Conservation (phyloP, 92 coral and sea anemone genomes). For the Muricea muricata region DNA sequence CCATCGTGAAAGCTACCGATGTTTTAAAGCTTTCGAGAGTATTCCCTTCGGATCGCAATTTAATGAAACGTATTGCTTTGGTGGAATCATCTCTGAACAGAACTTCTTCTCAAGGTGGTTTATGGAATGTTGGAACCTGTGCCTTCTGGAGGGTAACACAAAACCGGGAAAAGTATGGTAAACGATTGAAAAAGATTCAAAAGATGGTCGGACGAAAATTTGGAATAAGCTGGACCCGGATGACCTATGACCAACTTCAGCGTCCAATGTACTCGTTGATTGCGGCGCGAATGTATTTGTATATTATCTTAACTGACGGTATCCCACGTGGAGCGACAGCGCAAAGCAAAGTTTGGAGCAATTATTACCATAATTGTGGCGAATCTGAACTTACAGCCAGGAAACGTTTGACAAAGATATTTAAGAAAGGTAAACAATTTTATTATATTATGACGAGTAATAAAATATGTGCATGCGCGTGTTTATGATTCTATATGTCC, state of each 20-base stretch:
- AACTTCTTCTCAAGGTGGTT: slow-evolving; percentile 82
- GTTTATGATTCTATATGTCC: too few species aligned
- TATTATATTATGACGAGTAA: not conserved
- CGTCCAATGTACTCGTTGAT: slow-evolving; percentile 93
- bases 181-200: slow-evolving; percentile 74
- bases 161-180: slow-evolving; percentile 77
- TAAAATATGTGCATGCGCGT: not conserved
- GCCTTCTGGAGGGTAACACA: slow-evolving; percentile 86
- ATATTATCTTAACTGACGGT: slow-evolving; percentile 60
- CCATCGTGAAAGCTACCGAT: slow-evolving; percentile 15
- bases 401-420: slow-evolving; percentile 3
- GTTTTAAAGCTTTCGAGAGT: slow-evolving; percentile 12
- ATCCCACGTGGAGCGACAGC: slow-evolving; percentile 79
- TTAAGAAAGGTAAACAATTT: slow-evolving; percentile 39
- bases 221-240: slow-evolving; percentile 94
- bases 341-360: slow-evolving; percentile 85
- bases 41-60: slow-evolving; percentile 72
- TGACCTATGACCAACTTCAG: slow-evolving; percentile 79
- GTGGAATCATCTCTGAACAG: slow-evolving; percentile 84
- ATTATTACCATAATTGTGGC: slow-evolving; percentile 79
- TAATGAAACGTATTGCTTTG: slow-evolving; percentile 90
- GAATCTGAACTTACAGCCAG: slow-evolving; percentile 1
- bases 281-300: slow-evolving; percentile 88
- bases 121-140: slow-evolving; percentile 89
- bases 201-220: slow-evolving; percentile 87